Evolutionary conservation across 2,888 invertebrate genomes (phyloP), one percentile per base, ranked within the genome.

Genomic region (Periphyllus acericola): DNA sequence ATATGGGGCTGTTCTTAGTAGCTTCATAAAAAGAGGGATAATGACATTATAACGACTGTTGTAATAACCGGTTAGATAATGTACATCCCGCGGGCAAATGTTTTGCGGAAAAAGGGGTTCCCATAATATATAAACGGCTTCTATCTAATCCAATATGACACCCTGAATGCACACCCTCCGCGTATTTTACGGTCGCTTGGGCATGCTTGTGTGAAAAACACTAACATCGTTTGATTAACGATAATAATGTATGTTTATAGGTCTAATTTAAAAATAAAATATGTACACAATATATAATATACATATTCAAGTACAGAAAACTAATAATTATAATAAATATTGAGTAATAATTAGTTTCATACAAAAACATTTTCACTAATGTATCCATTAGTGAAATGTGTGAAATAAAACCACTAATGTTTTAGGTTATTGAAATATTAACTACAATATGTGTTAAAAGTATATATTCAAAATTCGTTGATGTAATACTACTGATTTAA

Each of bases 11-110:
- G 60, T 60, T 60, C 74, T 83, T 83, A 74, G 52, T 82, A 14
- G 52, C 46, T 82, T 72, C 14, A 71, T 82, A 72, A 86, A 68
- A 79, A 86, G 21, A 74, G 72, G 86, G 80, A 79, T 86, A 86
- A 86, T 86, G 86, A 79, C 74, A 80, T 86, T 80, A 79, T 79
- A 86, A 86, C 86, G 86, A 86, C 72, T 80, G 86, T 86, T 86
- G 80, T 80, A 80, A 86, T 86, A 86, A 86, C 86, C 86, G 86
- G 86, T 86, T 86, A 86, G 79, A 80, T 72, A 72, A 36, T 80
- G 60, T 86, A 86, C 71, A 55, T 86, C 86, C 86, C 86, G 80
- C 4, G 80, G 80, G 86, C 86, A 80, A 86, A 86, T 80, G 86
- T 86, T 86, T 86, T 72, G 79, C 72, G 36, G 86, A 80, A 86